Base-by-base conservation (phyloP, 2,888 invertebrate genomes). In the Clunio marinus region DNA sequence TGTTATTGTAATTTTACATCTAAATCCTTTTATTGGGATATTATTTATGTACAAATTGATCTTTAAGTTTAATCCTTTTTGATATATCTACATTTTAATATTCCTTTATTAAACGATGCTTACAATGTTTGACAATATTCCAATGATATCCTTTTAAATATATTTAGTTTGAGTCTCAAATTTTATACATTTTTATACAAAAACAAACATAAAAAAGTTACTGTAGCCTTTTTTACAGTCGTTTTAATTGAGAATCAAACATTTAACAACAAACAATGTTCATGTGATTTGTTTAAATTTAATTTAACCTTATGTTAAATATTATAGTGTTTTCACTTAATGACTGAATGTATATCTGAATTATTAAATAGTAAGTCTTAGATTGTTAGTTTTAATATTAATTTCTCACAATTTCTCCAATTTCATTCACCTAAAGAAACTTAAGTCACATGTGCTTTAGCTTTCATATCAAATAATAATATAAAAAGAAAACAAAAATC, bases 181-280 rank as follows among this genome's bases (percentile, higher is more conserved):
- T 13, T 51, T 51, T 51, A 20, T 51, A 51, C 51, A 45, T n/a
- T 51, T 51, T 22, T 51, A 7, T 51, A 51, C 51, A 51, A 41
- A 41, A 22, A 51, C 32, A 32, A 32, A 32, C 4, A 8, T 32
- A 20, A n/a, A n/a, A n/a, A n/a, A n/a, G n/a, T n/a, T n/a, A n/a
- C n/a, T n/a, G n/a, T n/a, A n/a, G n/a, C n/a, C n/a, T n/a, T n/a
- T n/a, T n/a, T n/a, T n/a, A n/a, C n/a, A n/a, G 17, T 22, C 4
- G 2, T 17, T 51, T 22, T 22, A 2, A 3, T 51, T 22, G 51
- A 51, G 51, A 51, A 20, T 17, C 17, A 25, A 57, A 57, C 57
- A 57, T 57, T 27, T 20, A 57, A 57, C 57, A 57, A 57, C 25
- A 57, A 57, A 57, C 57, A 57, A 57, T 57, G 57, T 45, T 45